These are phyloP conservation scores for Oreochromis spilurus DNA, from an alignment of 2,113 vertebrate genomes.

Conservation along the genomic window DNA sequence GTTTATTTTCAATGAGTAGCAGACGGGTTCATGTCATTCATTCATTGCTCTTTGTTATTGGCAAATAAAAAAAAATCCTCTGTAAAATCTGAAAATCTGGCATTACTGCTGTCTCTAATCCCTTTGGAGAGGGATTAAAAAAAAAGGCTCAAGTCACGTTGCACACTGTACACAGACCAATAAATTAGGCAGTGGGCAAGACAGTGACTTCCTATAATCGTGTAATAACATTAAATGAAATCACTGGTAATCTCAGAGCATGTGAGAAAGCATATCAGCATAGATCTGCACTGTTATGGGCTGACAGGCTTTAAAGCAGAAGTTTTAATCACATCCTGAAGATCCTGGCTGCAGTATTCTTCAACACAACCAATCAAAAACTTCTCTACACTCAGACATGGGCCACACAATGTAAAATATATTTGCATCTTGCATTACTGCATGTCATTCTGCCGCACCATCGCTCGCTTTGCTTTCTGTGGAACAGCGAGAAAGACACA, in stretches of 20 bases:
- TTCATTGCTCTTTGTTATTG: background rate
- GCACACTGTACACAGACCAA: background rate
- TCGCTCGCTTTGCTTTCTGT: background rate
- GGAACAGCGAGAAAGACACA: background rate
- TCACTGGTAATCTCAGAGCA: conserved; percentile 7
- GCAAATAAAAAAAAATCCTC: background rate
- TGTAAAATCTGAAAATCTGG: conserved; percentile 48
- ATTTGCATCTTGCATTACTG: background rate
- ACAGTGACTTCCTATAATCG: background rate
- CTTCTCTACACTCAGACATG: background rate
- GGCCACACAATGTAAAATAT: background rate
- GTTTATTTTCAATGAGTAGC: background rate
- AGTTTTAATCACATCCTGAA: conserved; percentile 1
- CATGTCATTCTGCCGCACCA: background rate
- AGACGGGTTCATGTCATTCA: conserved; percentile 4
- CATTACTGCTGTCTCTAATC: conserved; percentile 42
- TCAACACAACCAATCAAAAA: background rate
- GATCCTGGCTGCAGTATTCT: background rate
- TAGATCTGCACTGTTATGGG: background rate
- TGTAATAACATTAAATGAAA: background rate
- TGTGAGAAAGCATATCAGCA: background rate
- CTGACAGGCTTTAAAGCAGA: conserved; percentile 1
- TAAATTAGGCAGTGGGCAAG: background rate
- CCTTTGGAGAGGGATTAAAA: conserved; percentile 21
- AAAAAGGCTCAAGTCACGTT: conserved; percentile 4